Evolutionary conservation across 1,140 invertebrate species (phyloP), one percentile per base, ranked within the genome.

Genomic region (Coptotermes formosanus): DNA sequence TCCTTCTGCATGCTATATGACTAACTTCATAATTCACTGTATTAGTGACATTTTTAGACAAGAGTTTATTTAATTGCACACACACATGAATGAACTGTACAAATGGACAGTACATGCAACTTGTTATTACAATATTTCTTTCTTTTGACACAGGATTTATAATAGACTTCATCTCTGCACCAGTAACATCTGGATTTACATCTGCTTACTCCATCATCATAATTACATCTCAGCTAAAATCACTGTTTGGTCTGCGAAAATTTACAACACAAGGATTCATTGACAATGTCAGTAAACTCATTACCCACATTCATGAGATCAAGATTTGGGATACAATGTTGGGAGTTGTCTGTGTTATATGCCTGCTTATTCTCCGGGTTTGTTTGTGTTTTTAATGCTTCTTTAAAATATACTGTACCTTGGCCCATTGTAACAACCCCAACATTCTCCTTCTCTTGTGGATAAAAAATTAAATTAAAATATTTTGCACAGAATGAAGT

Each of bases 161-260:
- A 84, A 96, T 99, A 69, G 97, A 98, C 89, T 96, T 98, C 89
- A 99, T 99, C 86, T 98, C 97, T 0, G 92, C 96, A 83, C 96
- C 97, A 14, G 97, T 99, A 14, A 97, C 97, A 52, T 97, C 95
- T 87, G 97, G 97, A 21, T 99, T 99, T 89, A 98, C 97, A 6
- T 97, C 97, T 12, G 97, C 97, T 0, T 98, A 97, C 11, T 96
- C 98, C 0, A 92, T 99, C 30, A 98, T 98, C 59, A 98, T 99
- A 87, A 95, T 96, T 48, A 93, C 94, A n/a, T 94, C 97, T 2
- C 98, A 99, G 91, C 89, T 99, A 8, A 98, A 97, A 91, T 94
- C 94, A 23, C 90, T 98, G 16, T 91, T 98, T 21, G 97, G 97
- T 0, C 89, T 98, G 11, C 55, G 48, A 14, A 93, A 91, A 84